Evolutionary conservation across 1,140 invertebrate genomes (phyloP).

Genomic region (Achroia grisella): DNA sequence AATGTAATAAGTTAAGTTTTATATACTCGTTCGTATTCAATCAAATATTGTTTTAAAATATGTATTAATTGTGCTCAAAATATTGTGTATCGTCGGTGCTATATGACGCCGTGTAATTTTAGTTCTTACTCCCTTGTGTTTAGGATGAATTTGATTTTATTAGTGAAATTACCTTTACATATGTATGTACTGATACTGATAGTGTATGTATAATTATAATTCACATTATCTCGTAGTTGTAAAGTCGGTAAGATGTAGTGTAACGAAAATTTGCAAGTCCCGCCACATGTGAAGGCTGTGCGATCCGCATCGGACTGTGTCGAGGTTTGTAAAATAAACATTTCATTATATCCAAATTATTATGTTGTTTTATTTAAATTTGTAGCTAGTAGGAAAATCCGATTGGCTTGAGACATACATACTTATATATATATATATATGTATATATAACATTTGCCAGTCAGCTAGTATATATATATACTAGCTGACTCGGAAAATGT

Average conservation of each 20-base stretch:
- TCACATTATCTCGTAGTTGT: not conserved
- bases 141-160: not conserved
- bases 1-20: no score
- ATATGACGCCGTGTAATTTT: no score
- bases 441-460: no score
- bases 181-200: slow-evolving; percentile 2
- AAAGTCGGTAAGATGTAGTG: not conserved
- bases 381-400: no score
- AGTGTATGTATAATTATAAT: not conserved
- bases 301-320: slow-evolving; percentile 14
- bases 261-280: not conserved
- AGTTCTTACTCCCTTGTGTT: not conserved
- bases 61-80: slow-evolving; percentile 1
- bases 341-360: slow-evolving; percentile 32
- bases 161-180: not conserved
- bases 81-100: not conserved
- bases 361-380: slow-evolving; percentile 22
- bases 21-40: not conserved
- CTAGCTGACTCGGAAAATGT: no score
- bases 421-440: no score
- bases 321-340: slow-evolving; percentile 38
- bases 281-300: slow-evolving; percentile 5
- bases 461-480: no score
- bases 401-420: no score
- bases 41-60: not conserved